A percentile compares a stretch with the other conserved stretches of the same genome.
These are phyloP conservation scores for Empis stercorea DNA, from an alignment of 2,888 invertebrate genomes.

Conservation along the genomic window DNA sequence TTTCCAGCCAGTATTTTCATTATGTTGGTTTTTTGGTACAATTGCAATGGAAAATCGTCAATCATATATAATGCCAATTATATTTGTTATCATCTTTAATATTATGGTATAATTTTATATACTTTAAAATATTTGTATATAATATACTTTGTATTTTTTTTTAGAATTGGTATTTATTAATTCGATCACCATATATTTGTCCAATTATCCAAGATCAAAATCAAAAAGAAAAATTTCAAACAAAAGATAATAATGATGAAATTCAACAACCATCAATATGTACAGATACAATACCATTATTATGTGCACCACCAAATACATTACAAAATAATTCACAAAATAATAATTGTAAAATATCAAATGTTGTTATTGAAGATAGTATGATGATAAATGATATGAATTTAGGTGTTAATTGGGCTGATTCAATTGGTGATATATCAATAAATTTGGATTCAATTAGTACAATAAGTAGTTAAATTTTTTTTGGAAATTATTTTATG, in stretches of 20 bases:
- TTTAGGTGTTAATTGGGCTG: conserved; percentile 8
- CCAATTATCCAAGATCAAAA: conserved; percentile 13
- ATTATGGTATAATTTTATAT: conserved; percentile 39
- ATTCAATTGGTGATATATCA: conserved; percentile 11
- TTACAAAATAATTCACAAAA: conserved; percentile 2
- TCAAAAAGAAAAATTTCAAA: conserved; percentile 11
- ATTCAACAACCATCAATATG: conserved; percentile 5
- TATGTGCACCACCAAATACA: conserved; percentile 11
- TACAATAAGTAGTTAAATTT: conserved; percentile 16
- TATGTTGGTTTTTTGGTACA: conserved; percentile 63
- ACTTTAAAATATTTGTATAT: not conserved
- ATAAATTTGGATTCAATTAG: conserved; percentile 17
- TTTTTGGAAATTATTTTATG: not conserved
- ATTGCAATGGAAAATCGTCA: conserved; percentile 56
- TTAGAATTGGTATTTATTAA: conserved; percentile 14
- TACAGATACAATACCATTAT: conserved; percentile 15
- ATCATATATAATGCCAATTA: conserved; percentile 46
- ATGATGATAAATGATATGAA: conserved; percentile 9
- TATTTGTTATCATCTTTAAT: conserved; percentile 44
- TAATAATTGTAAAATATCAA: conserved; percentile 5
- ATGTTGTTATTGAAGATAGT: conserved; percentile 9
- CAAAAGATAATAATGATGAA: conserved; percentile 7
- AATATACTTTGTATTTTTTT: not conserved
- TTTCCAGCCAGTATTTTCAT: conserved; percentile 56
- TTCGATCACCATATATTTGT: conserved; percentile 12